These are phyloP conservation scores for Periparus ater DNA, from an alignment of 2,797 vertebrate genomes.

Conservation along the genomic window DNA sequence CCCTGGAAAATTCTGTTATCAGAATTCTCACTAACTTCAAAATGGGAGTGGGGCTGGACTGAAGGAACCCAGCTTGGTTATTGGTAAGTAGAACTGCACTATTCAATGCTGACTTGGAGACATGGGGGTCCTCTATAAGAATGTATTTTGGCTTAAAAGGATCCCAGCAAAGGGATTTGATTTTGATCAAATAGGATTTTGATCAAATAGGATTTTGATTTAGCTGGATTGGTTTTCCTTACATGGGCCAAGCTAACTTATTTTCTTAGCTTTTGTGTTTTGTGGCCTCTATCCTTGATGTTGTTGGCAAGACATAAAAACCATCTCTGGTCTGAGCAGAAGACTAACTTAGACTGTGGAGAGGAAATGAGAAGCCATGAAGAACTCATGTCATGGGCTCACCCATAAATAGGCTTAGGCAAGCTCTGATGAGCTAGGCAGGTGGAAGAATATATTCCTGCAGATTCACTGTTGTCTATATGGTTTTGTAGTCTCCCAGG, in stretches of 20 bases:
- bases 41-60: background rate
- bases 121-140: background rate
- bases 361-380: background rate
- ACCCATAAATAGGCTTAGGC: background rate
- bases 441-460: background rate
- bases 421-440: background rate
- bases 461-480: background rate
- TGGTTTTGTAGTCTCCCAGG: background rate
- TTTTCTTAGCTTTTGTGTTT: background rate
- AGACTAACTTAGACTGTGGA: background rate
- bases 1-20: background rate
- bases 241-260: fast-evolving
- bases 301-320: background rate
- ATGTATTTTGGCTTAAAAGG: background rate
- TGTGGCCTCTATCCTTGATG: background rate
- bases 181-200: no score
- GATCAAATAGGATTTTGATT: background rate
- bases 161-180: background rate
- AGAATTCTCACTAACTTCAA: background rate
- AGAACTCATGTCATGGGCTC: background rate
- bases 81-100: background rate
- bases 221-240: background rate
- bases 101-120: fast-evolving
- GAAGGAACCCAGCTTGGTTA: background rate
- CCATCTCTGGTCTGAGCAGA: background rate